Evolutionary conservation across 30 jellyfish, hydroid and myxozoan genomes (phyloP), one percentile per base, ranked within the genome.

Genomic region (Chironex yamaguchii): DNA sequence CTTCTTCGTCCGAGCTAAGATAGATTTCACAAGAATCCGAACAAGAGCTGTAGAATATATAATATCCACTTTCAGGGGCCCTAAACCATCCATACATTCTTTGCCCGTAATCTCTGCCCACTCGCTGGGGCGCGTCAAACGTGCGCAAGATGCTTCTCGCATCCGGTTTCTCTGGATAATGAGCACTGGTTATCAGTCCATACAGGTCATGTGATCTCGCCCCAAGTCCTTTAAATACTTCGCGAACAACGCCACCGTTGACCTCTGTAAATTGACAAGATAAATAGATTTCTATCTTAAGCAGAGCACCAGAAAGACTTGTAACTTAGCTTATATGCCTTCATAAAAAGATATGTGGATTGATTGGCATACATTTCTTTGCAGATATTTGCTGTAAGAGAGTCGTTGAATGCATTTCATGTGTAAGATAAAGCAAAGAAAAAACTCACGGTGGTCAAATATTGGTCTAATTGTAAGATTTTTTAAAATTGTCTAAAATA

Each of bases 81-180:
- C 67, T 83, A 79, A 93, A 87, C 98, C 98, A 93, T 34, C 98
- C 98, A 51, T 73, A 93, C 64, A 93, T 53, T 4, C 97, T 77
- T 71, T 93, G 98, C 1, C 98, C 98, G 85, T 81, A 93, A 64
- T 92, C 98, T 62, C 34, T 53, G 0, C 97, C 97, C 4, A 90
- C 62, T 30, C 92, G 66, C 63, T 93, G 89, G 2, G 98, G 98
- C 1, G 97, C 97, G 62, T 93, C 98, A 52, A 93, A 87, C n/a
- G 94, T 53, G 4, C 85, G 88, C 58, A 93, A 79, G 32, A 93
- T 91, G 33, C 96, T 84, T 69, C 90, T 58, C 21, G 81, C 95
- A 51, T 93, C 98, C n/a, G 98, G 98, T 34, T 87, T 88, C 36
- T 88, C 98, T 4, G 98, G 98, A 65, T 93, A 93, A 48, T 85